Conservation (phyloP, 2,888 invertebrate genomes). For the Parnassius apollo region DNA sequence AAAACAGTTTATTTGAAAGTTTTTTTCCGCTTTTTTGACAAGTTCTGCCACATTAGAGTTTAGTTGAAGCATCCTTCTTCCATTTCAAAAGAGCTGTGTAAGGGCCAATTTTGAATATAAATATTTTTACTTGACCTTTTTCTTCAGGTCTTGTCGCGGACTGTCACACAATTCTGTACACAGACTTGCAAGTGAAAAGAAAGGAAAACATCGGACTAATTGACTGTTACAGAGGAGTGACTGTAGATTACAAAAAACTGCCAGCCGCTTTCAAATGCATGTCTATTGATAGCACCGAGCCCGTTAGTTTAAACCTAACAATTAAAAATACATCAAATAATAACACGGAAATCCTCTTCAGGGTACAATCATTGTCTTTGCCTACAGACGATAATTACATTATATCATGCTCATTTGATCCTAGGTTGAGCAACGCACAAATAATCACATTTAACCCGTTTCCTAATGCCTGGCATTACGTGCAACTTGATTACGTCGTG, state of each 20-base stretch:
- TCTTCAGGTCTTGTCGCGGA: constrained; percentile 83
- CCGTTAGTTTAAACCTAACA: constrained; percentile 61
- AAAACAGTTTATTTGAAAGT: no score
- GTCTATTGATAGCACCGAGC: constrained; percentile 52
- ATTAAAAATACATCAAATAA: constrained; percentile 56
- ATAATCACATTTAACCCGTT: constrained; percentile 75
- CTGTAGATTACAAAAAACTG: constrained; percentile 46
- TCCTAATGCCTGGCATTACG: constrained; percentile 83
- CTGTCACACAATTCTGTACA: constrained; percentile 84
- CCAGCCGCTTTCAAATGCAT: constrained; percentile 77
- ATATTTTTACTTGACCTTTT: neutral
- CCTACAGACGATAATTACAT: constrained; percentile 76
- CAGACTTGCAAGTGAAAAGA: constrained; percentile 82
- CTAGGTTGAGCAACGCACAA: constrained; percentile 59
- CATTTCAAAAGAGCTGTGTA: no score
- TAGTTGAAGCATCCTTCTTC: no score
- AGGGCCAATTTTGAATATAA: no score
- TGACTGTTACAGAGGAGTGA: constrained; percentile 55
- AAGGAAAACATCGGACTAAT: constrained; percentile 59
- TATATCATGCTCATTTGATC: constrained; percentile 71
- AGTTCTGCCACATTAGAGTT: no score
- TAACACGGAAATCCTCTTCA: constrained; percentile 52
- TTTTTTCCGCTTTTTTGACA: no score
- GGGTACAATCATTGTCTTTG: constrained; percentile 75
- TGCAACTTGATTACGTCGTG: constrained; percentile 49